A percentile compares a stretch with the other conserved stretches of the same genome.
phyloP scores from a whole-genome alignment of 2,888 invertebrate genomes.

The Zygothrica quintamaculata region DNA sequence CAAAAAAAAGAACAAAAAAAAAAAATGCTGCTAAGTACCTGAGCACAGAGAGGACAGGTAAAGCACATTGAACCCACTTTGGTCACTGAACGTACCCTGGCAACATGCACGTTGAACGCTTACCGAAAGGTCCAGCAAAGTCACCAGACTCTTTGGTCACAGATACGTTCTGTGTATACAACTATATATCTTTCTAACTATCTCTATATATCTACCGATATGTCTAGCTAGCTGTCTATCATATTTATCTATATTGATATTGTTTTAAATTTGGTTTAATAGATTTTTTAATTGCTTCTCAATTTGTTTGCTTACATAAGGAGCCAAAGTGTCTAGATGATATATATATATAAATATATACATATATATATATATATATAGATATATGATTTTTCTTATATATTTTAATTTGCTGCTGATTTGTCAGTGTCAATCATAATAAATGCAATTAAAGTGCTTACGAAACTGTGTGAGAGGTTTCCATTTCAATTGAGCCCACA shows the following conservation, averaged over 20 bases:
- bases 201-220: neutral
- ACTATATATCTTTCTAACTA: neutral
- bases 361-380: no score
- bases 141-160: no score
- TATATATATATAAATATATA: conserved; percentile 14
- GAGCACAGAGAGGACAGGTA: conserved; percentile 59
- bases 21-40: conserved; percentile 51
- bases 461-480: conserved; percentile 58
- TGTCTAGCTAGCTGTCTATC: neutral
- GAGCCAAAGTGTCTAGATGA: conserved; percentile 14
- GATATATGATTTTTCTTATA: no score
- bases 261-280: conserved; percentile 69
- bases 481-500: conserved; percentile 65
- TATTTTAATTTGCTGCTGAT: conserved; percentile 23
- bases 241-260: conserved; percentile 39
- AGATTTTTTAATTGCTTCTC: conserved; percentile 54
- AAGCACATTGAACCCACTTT: conserved; percentile 76
- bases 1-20: neutral
- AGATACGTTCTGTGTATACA: neutral
- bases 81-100: conserved; percentile 45
- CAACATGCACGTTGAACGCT: neutral
- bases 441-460: conserved; percentile 69
- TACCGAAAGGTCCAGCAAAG: neutral
- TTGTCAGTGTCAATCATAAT: conserved; percentile 75
- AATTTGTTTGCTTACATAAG: conserved; percentile 64